A percentile compares a stretch with the other conserved stretches of the same genome.
Evolutionary conservation across 2,888 invertebrate species (phyloP).

Genomic region (Buathra laborator): DNA sequence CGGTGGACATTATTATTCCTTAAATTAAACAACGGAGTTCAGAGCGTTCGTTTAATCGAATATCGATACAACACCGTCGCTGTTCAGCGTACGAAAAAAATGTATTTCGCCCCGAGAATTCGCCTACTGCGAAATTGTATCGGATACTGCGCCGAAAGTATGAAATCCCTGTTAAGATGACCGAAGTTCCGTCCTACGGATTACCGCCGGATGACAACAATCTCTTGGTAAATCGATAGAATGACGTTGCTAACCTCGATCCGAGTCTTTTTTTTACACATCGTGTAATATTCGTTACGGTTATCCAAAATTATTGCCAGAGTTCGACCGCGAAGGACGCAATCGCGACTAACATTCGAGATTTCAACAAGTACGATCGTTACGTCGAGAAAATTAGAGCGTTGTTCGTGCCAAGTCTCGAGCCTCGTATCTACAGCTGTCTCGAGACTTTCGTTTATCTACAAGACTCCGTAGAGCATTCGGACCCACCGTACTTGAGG

Average conservation of each 20-base stretch:
- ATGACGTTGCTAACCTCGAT: constrained; percentile 24
- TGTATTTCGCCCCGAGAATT: constrained; percentile 24
- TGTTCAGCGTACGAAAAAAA: constrained; percentile 28
- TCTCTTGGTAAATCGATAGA: constrained; percentile 45
- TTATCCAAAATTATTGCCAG: constrained; percentile 33
- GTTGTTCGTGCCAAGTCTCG: constrained; percentile 76
- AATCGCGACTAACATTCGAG: constrained; percentile 10
- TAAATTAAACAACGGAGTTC: not conserved
- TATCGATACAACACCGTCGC: not conserved
- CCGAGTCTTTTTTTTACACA: not conserved
- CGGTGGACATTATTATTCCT: not conserved
- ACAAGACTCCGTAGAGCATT: constrained; percentile 37
- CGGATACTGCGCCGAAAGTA: constrained; percentile 10
- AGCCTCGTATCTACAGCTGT: constrained; percentile 72
- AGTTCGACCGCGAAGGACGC: not conserved
- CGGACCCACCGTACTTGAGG: constrained; percentile 68
- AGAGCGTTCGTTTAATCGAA: constrained; percentile 35
- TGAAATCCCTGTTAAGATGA: constrained; percentile 45
- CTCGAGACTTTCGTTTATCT: constrained; percentile 76
- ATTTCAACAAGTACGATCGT: constrained; percentile 70
- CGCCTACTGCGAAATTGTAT: constrained; percentile 42
- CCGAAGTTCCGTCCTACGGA: constrained; percentile 32
- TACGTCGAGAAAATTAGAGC: constrained; percentile 76
- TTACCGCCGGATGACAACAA: not conserved
- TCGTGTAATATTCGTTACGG: not conserved